Evolutionary conservation across 2,888 invertebrate genomes (phyloP), one percentile per base, ranked within the genome.

Genomic region (Ectemnius cavifrons): DNA sequence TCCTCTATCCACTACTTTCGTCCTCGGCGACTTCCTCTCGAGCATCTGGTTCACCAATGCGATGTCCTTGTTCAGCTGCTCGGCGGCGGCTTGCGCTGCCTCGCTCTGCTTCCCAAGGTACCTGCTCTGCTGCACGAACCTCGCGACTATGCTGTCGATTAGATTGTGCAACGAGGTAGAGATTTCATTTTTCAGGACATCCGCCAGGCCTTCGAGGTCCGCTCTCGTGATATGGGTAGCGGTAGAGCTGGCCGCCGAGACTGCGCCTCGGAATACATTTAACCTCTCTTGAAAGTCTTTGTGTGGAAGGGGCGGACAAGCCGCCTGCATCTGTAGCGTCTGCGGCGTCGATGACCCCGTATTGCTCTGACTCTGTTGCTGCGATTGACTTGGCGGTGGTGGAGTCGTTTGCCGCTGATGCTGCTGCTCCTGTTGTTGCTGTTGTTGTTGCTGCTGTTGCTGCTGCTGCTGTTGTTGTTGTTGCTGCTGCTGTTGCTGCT

Each of bases 101-200:
- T 96, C 96, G 65, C 94, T 93, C 88, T 96, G 95, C 89, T 96
- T 96, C 76, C 94, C 94, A 83, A 94, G 92, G 81, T 94, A 94
- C 81, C 96, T 93, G 77, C 95, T 93, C 91, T 97, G 96, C 83
- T 97, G 96, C 75, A 96, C 94, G 88, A 96, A 97, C 84, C 96
- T 94, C 37, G 96, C 94, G 75, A 98, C 94, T 75, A 98, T 96
- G 20, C 96, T 96, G 91, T 98, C 98, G 82, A 98, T 96, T 59
- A 97, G 92, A 82, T 94, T 96, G 18, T 96, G 94, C 59, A 98
- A 91, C 0, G 96, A 96, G 49, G 96, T 94, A 27, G 96, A 95
- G 81, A 98, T 96, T 92, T 98, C 98, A 65, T 94, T 95, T 92
- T 98, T 98, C 4, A 99, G 93, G 68, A 96, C 95, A 87, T 97